Evolutionary conservation across 2,797 vertebrate species (phyloP), one percentile per base, ranked within the genome.

Genomic region (Carapus acus): DNA sequence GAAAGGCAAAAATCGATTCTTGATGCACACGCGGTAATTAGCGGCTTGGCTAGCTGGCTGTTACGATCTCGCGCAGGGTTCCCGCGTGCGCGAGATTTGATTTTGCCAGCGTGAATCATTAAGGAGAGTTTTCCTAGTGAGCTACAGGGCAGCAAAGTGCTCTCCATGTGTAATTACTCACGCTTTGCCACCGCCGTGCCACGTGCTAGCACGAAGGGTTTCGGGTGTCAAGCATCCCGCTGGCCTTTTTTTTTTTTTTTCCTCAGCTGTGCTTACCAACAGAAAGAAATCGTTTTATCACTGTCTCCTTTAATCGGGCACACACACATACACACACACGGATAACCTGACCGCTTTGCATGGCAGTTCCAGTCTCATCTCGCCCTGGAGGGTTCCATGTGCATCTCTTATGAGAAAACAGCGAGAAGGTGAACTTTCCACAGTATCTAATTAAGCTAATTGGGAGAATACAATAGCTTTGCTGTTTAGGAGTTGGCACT

Each of bases 101-200:
- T 27, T 55, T 15, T 56, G 43, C 62, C 21, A 37, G 62, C 31
- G 36, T 37, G 52, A 66, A 76, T 74, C 60, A 71, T 79, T 71
- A 67, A 54, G 51, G 59, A 46, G 34, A 9, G 47, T 43, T 43
- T 53, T 67, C 64, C 57, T 22, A 24, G 62, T 64, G 31, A 49
- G 61, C 63, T 66, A 43, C 58, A 40, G 67, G 74, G 67, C 67
- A 64, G 54, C 48, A 55, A 50, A 73, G 69, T 51, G 29, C 70
- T 80, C 73, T 24, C n/a, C 63, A 76, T 72, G 47, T 71, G 63
- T 74, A 84, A 84, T 84, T 78, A 79, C 68, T 82, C 79, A 74
- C 47, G 22, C 61, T 57, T 41, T 14, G 41, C n/a, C 18, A 9
- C 31, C 6, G 27, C 19, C 21, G 3, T 17, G 68, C 22, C n/a